phyloP scores from a whole-genome alignment of 2,113 vertebrate species.

The Larimichthys polyactis region DNA sequence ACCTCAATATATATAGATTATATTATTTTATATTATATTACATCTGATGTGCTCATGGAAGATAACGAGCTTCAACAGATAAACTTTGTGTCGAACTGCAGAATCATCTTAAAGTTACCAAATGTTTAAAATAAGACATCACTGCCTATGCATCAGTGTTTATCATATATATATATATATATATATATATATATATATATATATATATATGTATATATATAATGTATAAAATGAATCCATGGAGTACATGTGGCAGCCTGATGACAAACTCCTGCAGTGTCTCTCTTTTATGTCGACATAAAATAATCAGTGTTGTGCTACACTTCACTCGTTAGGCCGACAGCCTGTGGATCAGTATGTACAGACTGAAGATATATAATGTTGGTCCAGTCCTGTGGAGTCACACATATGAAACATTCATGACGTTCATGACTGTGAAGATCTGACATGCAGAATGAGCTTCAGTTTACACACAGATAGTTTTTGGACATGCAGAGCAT shows the following conservation, averaged over 20 bases:
- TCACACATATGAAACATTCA: slow-evolving; percentile 1
- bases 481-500: slow-evolving; percentile 28
- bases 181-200: too few species aligned
- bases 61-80: neutral
- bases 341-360: neutral
- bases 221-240: too few species aligned
- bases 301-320: neutral
- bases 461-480: neutral
- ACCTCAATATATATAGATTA: too few species aligned
- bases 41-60: neutral
- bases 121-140: neutral
- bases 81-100: too few species aligned
- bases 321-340: neutral
- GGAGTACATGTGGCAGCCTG: too few species aligned
- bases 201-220: too few species aligned
- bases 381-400: neutral
- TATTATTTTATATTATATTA: too few species aligned
- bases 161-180: too few species aligned
- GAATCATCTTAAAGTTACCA: too few species aligned
- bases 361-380: neutral
- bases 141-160: neutral
- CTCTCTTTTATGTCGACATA: neutral
- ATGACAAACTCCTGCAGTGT: neutral
- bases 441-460: slow-evolving; percentile 4
- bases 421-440: neutral